Base-by-base conservation (phyloP, 2,888 invertebrate genomes). In the Habroteleia sp. region DNA sequence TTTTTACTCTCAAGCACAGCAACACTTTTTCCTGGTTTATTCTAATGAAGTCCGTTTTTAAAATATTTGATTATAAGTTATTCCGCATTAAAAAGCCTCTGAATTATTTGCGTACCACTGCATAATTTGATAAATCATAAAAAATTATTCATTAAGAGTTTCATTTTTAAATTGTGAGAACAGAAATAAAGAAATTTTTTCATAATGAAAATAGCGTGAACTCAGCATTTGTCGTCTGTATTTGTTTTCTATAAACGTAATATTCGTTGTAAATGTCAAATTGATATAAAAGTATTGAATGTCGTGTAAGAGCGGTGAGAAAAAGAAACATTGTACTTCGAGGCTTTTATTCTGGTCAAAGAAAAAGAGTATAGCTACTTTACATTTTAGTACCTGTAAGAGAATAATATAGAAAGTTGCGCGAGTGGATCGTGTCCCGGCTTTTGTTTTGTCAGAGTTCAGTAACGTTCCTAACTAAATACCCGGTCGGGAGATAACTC, bases 361-460 rank as follows among this genome's bases (percentile, higher is more conserved):
- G 74, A 48, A 56, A 74, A 69, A n/a, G n/a, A n/a, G n/a, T n/a
- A 44, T 58, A 58, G 39, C 58, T 62, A 27, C 44, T 63, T 74
- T 58, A 39, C 56, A 69, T 69, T 58, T 63, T 50, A 74, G 17
- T 63, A 8, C 35, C 56, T 39, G 63, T 50, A 69, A 60, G 39
- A 65, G 74, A 74, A 74, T 69, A 69, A 71, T 71, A 75, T 62
- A 62, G 52, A 65, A 71, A 75, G 46, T 71, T 60, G 48, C 54
- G 44, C 58, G 63, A 58, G 42, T 35, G 23, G 62, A 56, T 62
- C 54, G 58, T 44, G 33, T 27, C 54, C 62, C 17, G 56, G 66
- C 71, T 65, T 72, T 76, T 72, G 62, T 66, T 76, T 72, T 56
- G 66, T 66, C 16, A 48, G 50, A 56, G 62, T 66, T 66, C 62